Evolutionary conservation across 2,888 invertebrate genomes (phyloP).

Genomic region (Listrodromus nycthemerus): DNA sequence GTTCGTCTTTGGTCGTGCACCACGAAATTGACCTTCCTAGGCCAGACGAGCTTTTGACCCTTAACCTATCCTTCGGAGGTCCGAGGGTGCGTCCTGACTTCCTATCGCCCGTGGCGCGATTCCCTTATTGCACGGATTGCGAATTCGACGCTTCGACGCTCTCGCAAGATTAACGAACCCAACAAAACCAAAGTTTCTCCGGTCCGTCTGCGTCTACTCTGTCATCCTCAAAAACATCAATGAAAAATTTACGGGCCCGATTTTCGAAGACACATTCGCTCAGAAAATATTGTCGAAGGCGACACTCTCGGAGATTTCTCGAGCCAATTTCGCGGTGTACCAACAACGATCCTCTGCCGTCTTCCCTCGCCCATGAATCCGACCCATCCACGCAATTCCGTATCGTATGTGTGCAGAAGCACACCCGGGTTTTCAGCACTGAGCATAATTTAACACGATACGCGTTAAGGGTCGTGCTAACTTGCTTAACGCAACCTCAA

Average conservation of each 20-base stretch:
- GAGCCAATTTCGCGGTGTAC: constrained; percentile 67
- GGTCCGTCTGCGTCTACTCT: not conserved
- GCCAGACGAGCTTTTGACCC: constrained; percentile 75
- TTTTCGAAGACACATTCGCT: not conserved
- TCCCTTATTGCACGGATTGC: constrained; percentile 77
- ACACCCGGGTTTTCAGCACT: constrained; percentile 77
- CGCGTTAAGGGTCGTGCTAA: constrained; percentile 83
- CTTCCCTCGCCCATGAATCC: constrained; percentile 48
- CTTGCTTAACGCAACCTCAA: constrained; percentile 84
- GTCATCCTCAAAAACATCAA: not conserved
- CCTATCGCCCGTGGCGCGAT: constrained; percentile 56
- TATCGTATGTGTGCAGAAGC: constrained; percentile 62
- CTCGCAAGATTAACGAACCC: constrained; percentile 77
- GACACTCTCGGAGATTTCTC: constrained; percentile 39
- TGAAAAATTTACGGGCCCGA: constrained; percentile 25
- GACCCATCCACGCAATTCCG: constrained; percentile 9
- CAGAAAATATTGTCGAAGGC: constrained; percentile 32
- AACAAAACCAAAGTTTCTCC: constrained; percentile 55
- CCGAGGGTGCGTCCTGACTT: constrained; percentile 67
- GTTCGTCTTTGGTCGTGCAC: constrained; percentile 60
- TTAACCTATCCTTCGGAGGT: constrained; percentile 67
- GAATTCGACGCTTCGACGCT: constrained; percentile 77
- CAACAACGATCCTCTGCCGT: constrained; percentile 53
- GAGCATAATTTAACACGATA: constrained; percentile 84
- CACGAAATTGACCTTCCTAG: constrained; percentile 74